Percentiles rank a stretch among this genome's conserved stretches.
phyloP scores from a whole-genome alignment of 2,888 invertebrate genomes.

The Drosophila suboccidentalis region DNA sequence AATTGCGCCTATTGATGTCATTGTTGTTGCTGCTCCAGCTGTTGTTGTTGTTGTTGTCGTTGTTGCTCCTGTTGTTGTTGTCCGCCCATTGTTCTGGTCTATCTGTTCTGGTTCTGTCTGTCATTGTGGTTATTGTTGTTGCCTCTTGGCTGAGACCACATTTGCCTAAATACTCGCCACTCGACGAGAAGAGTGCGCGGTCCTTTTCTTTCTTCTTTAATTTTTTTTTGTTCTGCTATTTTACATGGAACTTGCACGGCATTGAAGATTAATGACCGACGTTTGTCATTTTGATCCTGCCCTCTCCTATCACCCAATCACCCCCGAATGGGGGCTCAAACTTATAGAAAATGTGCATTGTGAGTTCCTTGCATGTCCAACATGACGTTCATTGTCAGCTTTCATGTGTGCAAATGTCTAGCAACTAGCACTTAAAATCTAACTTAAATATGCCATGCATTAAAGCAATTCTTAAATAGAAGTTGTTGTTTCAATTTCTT shows the following conservation, averaged over 20 bases:
- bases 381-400: slow-evolving; percentile 6
- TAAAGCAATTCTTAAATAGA: too few relatives aligned
- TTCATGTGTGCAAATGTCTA: neutral
- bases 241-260: slow-evolving; percentile 48
- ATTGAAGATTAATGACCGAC: slow-evolving; percentile 67
- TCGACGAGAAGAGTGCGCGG: slow-evolving; percentile 24
- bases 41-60: slow-evolving; percentile 10
- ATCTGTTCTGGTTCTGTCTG: slow-evolving; percentile 19
- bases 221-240: slow-evolving; percentile 26
- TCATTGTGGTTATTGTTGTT: slow-evolving; percentile 23
- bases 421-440: neutral
- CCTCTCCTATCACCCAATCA: neutral
- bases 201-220: neutral
- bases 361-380: slow-evolving; percentile 12
- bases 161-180: slow-evolving; percentile 59
- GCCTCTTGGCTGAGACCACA: slow-evolving; percentile 16
- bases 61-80: slow-evolving; percentile 7
- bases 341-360: slow-evolving; percentile 14
- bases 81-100: slow-evolving; percentile 41
- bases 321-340: too few relatives aligned
- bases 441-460: neutral
- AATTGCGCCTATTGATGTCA: slow-evolving; percentile 66
- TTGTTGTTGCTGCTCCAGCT: slow-evolving; percentile 33
- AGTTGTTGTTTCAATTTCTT: too few relatives aligned
- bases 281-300: slow-evolving; percentile 36